A percentile compares a stretch with the other conserved stretches of the same genome.
Conservation (phyloP, 2,113 vertebrate species). For the Xiphophorus couchianus region DNA sequence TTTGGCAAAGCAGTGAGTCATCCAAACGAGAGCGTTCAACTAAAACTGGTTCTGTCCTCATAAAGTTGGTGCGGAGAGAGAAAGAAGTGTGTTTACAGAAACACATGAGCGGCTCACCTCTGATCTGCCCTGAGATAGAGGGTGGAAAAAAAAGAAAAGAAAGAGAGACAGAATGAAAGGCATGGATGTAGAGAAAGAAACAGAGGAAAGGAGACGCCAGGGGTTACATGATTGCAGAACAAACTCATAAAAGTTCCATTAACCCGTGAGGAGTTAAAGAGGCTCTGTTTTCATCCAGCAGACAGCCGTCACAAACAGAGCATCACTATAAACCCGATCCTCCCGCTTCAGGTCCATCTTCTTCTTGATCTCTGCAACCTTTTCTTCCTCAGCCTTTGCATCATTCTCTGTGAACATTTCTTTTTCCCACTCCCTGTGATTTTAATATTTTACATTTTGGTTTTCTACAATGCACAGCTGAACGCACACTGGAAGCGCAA, state of each 20-base stretch:
- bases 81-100: constrained; percentile 63
- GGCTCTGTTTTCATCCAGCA: constrained; percentile 97
- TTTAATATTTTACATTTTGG: not conserved
- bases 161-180: constrained; percentile 33
- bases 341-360: constrained; percentile 44
- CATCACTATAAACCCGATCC: constrained; percentile 92
- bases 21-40: constrained; percentile 25
- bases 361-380: constrained; percentile 57
- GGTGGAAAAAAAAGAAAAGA: constrained; percentile 18
- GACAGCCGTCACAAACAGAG: constrained; percentile 99
- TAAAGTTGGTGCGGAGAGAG: constrained; percentile 59
- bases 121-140: constrained; percentile 59
- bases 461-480: not conserved
- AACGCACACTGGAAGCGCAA: not conserved
- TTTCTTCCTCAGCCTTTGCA: constrained; percentile 14
- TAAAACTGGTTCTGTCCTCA: constrained; percentile 57
- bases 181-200: constrained; percentile 41
- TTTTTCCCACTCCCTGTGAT: not conserved
- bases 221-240: constrained; percentile 90
- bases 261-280: constrained; percentile 94
- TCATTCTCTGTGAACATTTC: not conserved
- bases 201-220: constrained; percentile 78
- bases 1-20: constrained; percentile 46
- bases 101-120: constrained; percentile 67
- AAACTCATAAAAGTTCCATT: constrained; percentile 99